A percentile compares a stretch with the other conserved stretches of the same genome.
Evolutionary conservation across 2,888 invertebrate species (phyloP).

Genomic region (Tillus elongatus): DNA sequence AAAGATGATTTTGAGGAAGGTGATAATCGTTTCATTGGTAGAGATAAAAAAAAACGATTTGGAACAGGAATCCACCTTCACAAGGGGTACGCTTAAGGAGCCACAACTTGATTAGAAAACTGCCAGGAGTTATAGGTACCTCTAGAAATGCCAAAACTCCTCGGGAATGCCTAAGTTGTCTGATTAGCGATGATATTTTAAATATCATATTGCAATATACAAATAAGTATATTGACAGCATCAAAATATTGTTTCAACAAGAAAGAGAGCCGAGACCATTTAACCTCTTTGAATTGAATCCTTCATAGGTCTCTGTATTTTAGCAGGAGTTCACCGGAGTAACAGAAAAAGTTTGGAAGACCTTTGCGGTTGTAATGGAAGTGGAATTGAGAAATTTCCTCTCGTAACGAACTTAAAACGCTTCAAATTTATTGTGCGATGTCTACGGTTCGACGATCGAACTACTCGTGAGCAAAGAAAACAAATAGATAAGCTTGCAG

Average conservation of each 20-base stretch:
- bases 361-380: background rate
- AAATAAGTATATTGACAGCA: constrained; percentile 18
- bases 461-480: constrained; percentile 7
- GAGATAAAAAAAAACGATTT: too few species aligned
- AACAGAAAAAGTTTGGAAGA: constrained; percentile 5
- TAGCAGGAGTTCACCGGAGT: constrained; percentile 20
- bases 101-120: background rate
- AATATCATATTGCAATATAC: too few species aligned
- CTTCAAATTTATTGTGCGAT: constrained; percentile 12
- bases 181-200: too few species aligned
- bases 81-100: background rate
- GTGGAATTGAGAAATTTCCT: constrained; percentile 5
- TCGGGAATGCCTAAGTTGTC: constrained; percentile 19
- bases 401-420: constrained; percentile 9
- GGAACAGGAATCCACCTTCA: background rate
- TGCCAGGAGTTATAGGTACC: constrained; percentile 1
- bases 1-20: too few species aligned
- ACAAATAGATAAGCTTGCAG: constrained; percentile 7
- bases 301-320: constrained; percentile 25
- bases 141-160: constrained; percentile 4
- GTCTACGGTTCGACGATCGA: constrained; percentile 12
- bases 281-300: constrained; percentile 23
- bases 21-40: too few species aligned
- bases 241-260: constrained; percentile 17
- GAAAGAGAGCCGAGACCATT: constrained; percentile 19